Conservation (phyloP, 2,113 vertebrate species). For the Macroglossus sobrinus region DNA sequence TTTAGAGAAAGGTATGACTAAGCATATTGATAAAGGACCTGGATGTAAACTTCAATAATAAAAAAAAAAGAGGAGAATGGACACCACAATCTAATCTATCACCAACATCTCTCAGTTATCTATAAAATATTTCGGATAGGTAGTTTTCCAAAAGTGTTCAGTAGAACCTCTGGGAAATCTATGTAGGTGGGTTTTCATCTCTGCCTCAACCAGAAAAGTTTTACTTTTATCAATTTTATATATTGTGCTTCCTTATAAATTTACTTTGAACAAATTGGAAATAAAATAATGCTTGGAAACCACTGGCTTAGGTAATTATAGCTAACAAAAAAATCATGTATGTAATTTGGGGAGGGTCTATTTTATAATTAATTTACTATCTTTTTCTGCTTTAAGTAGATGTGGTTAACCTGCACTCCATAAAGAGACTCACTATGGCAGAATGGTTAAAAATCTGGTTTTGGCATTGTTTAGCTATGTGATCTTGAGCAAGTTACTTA, state of each 20-base stretch:
- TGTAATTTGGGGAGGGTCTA: neutral
- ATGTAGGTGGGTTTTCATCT: neutral
- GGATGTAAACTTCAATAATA: neutral
- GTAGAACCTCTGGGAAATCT: neutral
- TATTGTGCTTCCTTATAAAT: neutral
- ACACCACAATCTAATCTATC: neutral
- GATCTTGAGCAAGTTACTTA: neutral
- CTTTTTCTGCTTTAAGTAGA: neutral
- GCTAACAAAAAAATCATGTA: neutral
- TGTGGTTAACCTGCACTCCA: neutral
- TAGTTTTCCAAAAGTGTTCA: neutral
- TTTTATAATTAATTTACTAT: neutral
- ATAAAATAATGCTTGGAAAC: conserved; percentile 20
- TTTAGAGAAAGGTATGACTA: neutral
- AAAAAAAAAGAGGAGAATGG: neutral
- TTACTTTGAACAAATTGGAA: neutral
- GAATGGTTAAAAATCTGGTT: neutral
- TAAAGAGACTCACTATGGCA: neutral
- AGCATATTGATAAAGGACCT: neutral
- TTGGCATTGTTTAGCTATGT: neutral
- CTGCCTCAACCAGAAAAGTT: neutral
- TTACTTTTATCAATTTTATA: neutral
- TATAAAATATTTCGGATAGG: neutral
- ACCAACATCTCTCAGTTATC: neutral
- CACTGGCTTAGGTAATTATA: neutral